phyloP scores from a whole-genome alignment of 2,797 vertebrate genomes.

The Coregonus suidteri region DNA sequence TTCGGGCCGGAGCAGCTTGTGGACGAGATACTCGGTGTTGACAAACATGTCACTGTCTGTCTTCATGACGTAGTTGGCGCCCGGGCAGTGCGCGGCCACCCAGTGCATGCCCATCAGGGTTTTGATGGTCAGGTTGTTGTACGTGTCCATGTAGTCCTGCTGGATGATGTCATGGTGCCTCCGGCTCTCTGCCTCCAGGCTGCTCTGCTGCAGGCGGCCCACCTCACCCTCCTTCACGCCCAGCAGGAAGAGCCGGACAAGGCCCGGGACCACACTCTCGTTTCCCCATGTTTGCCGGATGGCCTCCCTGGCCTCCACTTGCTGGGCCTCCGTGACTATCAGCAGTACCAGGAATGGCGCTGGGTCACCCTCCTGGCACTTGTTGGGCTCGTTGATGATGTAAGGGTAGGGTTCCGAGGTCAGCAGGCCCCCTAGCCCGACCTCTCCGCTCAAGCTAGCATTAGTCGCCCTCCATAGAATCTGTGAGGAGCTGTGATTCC shows the following conservation, averaged over 20 bases:
- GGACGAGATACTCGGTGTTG: slow-evolving; percentile 93
- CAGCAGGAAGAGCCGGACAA: slow-evolving; percentile 88
- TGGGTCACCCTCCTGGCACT: slow-evolving; percentile 74
- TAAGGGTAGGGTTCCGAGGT: slow-evolving; percentile 83
- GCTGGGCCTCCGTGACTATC: slow-evolving; percentile 87
- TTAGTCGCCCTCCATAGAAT: slow-evolving; percentile 80
- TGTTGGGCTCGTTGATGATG: slow-evolving; percentile 86
- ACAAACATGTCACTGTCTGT: slow-evolving; percentile 98
- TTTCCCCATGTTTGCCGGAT: slow-evolving; percentile 97
- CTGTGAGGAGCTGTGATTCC: slow-evolving; percentile 74
- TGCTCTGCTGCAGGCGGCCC: slow-evolving; percentile 75
- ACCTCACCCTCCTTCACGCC: slow-evolving; percentile 77
- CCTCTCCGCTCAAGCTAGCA: slow-evolving; percentile 77
- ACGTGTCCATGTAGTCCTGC: slow-evolving; percentile 92
- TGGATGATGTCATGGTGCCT: slow-evolving; percentile 90
- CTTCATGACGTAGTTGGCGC: slow-evolving; percentile 91
- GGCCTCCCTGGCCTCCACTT: slow-evolving; percentile 88
- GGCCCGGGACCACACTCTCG: slow-evolving; percentile 79
- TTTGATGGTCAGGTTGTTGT: slow-evolving; percentile 95
- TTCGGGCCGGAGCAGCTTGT: slow-evolving; percentile 88
- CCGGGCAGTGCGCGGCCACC: slow-evolving; percentile 88
- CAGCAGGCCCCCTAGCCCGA: slow-evolving; percentile 55
- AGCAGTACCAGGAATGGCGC: slow-evolving; percentile 88
- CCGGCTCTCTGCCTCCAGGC: slow-evolving; percentile 86
- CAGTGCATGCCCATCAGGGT: slow-evolving; percentile 99